Evolutionary conservation across 2,797 vertebrate genomes (phyloP).

Genomic region (Poeciliopsis paucimaculata): DNA sequence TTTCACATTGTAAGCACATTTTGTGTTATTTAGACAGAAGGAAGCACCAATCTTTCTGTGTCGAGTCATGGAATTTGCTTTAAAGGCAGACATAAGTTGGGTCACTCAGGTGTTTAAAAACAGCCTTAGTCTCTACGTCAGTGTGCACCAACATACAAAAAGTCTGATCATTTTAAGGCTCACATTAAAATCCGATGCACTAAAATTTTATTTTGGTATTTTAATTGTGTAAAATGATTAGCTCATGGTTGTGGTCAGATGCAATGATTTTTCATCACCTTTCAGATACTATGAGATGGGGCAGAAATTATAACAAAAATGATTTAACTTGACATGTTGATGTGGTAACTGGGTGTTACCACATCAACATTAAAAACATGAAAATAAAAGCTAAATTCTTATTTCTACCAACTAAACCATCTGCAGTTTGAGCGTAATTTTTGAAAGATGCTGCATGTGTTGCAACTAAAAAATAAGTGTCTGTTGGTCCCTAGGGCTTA

Average conservation of each 20-base stretch:
- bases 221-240: not conserved
- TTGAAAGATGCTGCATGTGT: slow-evolving; percentile 32
- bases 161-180: not conserved
- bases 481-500: slow-evolving; percentile 59
- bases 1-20: not conserved
- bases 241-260: not conserved
- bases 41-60: not conserved
- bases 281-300: not conserved
- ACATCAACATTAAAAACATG: not conserved
- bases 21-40: not conserved
- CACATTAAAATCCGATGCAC: not conserved
- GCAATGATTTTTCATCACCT: not conserved
- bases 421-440: slow-evolving; percentile 53
- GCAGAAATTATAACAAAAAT: not conserved
- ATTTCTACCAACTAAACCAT: slow-evolving; percentile 38
- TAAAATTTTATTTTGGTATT: not conserved
- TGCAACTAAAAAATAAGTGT: slow-evolving; percentile 69
- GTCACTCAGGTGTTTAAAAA: not conserved
- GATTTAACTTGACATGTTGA: not conserved
- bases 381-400: slow-evolving; percentile 21
- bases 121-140: not conserved
- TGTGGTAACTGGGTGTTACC: not conserved
- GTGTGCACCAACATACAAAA: not conserved
- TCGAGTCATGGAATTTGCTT: not conserved
- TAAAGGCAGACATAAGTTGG: not conserved